Base-by-base conservation (phyloP, 2,113 vertebrate species). In the Dinomys branickii region DNA sequence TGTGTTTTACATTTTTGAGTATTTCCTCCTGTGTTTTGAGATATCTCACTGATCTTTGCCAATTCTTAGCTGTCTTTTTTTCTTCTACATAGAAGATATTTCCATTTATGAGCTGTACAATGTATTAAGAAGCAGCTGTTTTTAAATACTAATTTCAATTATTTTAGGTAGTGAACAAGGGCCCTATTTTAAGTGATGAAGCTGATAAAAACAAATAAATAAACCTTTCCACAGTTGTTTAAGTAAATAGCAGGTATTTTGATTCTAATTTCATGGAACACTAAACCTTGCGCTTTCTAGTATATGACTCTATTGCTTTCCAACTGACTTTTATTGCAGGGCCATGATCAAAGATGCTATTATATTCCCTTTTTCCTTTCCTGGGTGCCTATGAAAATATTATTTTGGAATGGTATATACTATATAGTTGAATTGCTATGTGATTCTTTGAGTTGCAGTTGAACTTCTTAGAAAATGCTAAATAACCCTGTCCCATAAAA, bases 391-490 rank as follows among this genome's bases (percentile, higher is more conserved):
- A 41, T 94, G 38, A 85, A 90, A 85, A 75, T 90, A 63, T 50
- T 73, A 52, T 78, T 90, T 95, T 71, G 24, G n/a, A 93, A 41
- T 54, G 22, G 10, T 77, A 82, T 44, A 10, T 80, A 52, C 54
- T 52, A 4, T 87, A 59, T 65, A 84, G 26, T 92, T 77, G 54
- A 59, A 85, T 73, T 61, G 19, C 58, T 63, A 1, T n/a, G 24
- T 50, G 35, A 58, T 54, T 85, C 35, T 56, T 75, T 95, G 83
- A 71, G 91, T 96, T 94, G 94, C 52, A 91, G n/a, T 19, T 77
- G 33, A 65, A 85, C 2, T 38, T 11, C 22, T 71, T 67, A 69
- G 44, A 33, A 86, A 94, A 95, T 94, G 13, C 73, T 78, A 87
- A 75, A 65, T 90, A 63, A 58, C 1, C 28, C 50, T 35, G 24